Conservation (phyloP, 2,797 vertebrate species). For the Alcedo atthis region DNA sequence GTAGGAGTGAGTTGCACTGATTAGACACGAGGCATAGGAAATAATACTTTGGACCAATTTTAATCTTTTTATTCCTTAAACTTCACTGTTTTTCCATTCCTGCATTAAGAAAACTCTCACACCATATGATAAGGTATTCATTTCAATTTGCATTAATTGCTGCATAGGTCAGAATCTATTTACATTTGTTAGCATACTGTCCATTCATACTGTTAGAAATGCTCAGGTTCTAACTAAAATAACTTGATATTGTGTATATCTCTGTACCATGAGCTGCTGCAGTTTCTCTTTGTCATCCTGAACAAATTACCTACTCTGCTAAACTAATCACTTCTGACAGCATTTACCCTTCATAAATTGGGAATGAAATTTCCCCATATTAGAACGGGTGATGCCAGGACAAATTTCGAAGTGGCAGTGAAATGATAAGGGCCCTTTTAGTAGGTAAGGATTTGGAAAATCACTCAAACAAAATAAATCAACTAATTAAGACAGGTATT, state of each 20-base stretch:
- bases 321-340: not conserved
- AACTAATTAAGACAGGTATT: not conserved
- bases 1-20: not conserved
- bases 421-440: not conserved
- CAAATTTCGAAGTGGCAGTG: not conserved
- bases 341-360: not conserved
- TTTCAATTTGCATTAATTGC: not conserved
- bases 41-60: not conserved
- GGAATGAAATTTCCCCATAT: not conserved
- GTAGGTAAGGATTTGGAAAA: not conserved
- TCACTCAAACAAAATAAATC: not conserved
- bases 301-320: not conserved
- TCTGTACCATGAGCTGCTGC: not conserved
- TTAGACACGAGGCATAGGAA: not conserved
- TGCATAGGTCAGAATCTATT: not conserved
- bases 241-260: not conserved
- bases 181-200: not conserved
- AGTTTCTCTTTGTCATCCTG: not conserved
- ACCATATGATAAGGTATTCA: not conserved
- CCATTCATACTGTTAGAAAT: not conserved
- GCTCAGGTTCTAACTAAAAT: not conserved
- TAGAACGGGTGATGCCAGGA: not conserved
- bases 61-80: not conserved
- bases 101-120: not conserved
- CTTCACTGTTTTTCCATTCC: not conserved